Evolutionary conservation across 2,888 invertebrate genomes (phyloP).

Genomic region (Drosophila phalerata): DNA sequence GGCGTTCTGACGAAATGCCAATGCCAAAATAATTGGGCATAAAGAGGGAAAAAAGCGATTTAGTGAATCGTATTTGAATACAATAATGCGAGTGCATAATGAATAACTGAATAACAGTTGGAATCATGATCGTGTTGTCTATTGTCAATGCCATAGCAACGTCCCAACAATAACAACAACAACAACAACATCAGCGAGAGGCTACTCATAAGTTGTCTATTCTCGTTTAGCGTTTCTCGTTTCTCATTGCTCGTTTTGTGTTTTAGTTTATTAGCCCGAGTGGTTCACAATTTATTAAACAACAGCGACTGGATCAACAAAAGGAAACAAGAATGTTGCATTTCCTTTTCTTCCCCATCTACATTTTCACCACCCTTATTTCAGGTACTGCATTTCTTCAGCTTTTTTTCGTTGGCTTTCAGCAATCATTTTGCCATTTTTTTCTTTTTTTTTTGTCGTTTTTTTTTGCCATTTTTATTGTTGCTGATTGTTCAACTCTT

Average conservation of each 20-base stretch:
- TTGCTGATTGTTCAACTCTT: conserved; percentile 12
- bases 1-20: conserved; percentile 41
- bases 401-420: conserved; percentile 4
- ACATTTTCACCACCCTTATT: no score
- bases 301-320: conserved; percentile 30
- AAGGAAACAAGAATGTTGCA: conserved; percentile 20
- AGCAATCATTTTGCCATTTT: not conserved
- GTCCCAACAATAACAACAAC: not conserved
- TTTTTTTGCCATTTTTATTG: not conserved
- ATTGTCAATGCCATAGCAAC: conserved; percentile 32
- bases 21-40: conserved; percentile 60
- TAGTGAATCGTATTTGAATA: conserved; percentile 39
- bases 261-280: conserved; percentile 22
- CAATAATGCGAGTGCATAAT: conserved; percentile 23
- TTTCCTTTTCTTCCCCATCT: conserved; percentile 7
- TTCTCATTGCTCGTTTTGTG: conserved; percentile 2
- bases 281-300: conserved; percentile 21
- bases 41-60: conserved; percentile 21
- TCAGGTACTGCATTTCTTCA: not conserved
- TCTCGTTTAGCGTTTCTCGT: not conserved
- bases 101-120: conserved; percentile 19
- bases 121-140: conserved; percentile 27
- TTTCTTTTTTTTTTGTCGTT: conserved; percentile 9
- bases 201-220: conserved; percentile 24
- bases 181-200: conserved; percentile 1